These are phyloP conservation scores for Acanthaster planci DNA, from an alignment of 35 echinoderm and acorn worm genomes.

Conservation along the genomic window DNA sequence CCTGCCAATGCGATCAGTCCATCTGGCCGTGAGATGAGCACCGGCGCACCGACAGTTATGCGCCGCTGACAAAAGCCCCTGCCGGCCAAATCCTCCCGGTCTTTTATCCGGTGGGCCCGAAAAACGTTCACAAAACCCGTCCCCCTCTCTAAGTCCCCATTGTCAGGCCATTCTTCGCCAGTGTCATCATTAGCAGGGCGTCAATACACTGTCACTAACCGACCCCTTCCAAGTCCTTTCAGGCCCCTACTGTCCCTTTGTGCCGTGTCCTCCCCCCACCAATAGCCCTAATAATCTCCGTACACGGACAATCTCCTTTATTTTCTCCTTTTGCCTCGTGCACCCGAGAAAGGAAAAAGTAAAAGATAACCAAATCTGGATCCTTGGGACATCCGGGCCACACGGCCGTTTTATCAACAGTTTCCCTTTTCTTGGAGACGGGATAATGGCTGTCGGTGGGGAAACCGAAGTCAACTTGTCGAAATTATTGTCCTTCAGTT, in stretches of 20 bases:
- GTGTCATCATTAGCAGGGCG: slow-evolving; percentile 17
- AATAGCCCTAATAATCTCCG: slow-evolving; percentile 12
- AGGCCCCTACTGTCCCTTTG: background rate
- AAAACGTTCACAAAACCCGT: slow-evolving; percentile 18
- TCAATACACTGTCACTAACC: slow-evolving; percentile 14
- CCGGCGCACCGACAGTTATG: background rate
- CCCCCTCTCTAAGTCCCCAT: slow-evolving; percentile 14
- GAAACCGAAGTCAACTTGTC: slow-evolving; percentile 3
- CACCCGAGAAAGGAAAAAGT: background rate
- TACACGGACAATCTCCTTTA: slow-evolving; percentile 26
- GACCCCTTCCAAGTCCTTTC: background rate
- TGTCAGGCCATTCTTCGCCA: background rate
- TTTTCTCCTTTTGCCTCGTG: background rate
- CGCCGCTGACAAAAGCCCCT: background rate
- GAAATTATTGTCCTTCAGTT: background rate
- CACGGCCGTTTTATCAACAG: slow-evolving; percentile 13
- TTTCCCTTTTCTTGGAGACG: background rate
- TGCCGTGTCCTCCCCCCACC: background rate
- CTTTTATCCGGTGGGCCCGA: background rate
- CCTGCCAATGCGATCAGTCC: background rate
- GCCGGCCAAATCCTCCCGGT: background rate
- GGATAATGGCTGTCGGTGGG: background rate
- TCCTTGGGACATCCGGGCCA: background rate
- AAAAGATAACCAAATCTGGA: slow-evolving; percentile 11
- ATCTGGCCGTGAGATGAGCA: slow-evolving; percentile 8